Base-by-base conservation (phyloP, 2,113 vertebrate genomes). In the Grammomys dolichurus region DNA sequence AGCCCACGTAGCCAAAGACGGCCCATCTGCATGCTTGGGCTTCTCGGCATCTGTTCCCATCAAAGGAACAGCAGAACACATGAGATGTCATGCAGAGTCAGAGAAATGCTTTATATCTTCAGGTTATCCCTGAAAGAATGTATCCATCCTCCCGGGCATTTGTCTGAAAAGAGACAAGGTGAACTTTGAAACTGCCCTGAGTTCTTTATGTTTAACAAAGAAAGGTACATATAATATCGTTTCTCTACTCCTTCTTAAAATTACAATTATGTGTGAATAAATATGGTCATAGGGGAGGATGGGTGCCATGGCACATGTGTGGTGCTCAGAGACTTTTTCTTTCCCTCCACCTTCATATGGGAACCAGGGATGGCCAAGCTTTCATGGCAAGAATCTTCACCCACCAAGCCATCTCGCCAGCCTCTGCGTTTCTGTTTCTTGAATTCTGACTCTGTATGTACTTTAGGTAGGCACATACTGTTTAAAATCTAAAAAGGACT, bases 1-100 rank as follows among this genome's bases (percentile, higher is more conserved):
- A 94, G 88, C 88, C 80, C 63, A 70, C 82, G 80, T 75, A 94
- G n/a, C 84, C 78, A 87, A 80, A 92, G 7, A 77, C 5, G 63
- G 90, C 20, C 56, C 84, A 89, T 46, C 33, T 43, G 63, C 22
- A 28, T 26, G 60, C 40, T 58, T 78, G 75, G 33, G 43, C 28
- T 81, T 33, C 43, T 70, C 58, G 4, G 78, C 28, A 46, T 91
- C 93, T 60, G 75, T 9, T 75, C 33, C 56, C 67, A 76, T 43
- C 24, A 4, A 31, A 58, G 87, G 73, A 89, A 17, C 78, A 40
- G 43, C 75, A 93, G 43, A 89, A 90, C 33, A 11, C 28, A 58
- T 40, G 75, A 93, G 87, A 63, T 60, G 9, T 89, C n/a, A 43
- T 65, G 70, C 24, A 80, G 78, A 43, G 36, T 86, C 87, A 95